Evolutionary conservation across 1,140 invertebrate species (phyloP).

Genomic region (Bombus impatiens): DNA sequence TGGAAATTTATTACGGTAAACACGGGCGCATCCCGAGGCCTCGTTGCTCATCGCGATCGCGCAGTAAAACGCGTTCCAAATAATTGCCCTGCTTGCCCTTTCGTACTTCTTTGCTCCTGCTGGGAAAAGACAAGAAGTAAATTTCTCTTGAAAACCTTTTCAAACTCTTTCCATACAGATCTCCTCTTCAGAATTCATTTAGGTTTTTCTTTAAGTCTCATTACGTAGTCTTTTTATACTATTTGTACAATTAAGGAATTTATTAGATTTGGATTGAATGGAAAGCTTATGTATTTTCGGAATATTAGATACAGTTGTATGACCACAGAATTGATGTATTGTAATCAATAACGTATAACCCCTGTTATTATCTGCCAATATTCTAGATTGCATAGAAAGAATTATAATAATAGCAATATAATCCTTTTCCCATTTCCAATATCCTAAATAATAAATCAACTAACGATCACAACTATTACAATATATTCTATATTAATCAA

Average conservation of each 20-base stretch:
- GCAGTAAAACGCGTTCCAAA: conserved; percentile 1
- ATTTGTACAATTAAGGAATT: no score
- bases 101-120: no score
- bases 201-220: fast-evolving
- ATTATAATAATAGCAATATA: background rate
- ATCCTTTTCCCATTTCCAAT: no score
- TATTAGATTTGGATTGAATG: no score
- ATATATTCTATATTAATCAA: background rate
- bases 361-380: no score
- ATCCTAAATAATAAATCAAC: background rate
- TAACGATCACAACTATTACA: background rate
- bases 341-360: no score
- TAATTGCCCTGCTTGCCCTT: conserved; percentile 2
- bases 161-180: background rate
- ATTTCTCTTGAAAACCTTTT: background rate
- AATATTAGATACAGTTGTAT: background rate
- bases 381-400: background rate
- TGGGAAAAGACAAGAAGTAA: background rate
- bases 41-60: background rate
- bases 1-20: conserved; percentile 51
- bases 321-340: no score
- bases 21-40: background rate
- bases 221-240: background rate
- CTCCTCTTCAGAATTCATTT: background rate
- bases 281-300: background rate